phyloP scores from a whole-genome alignment of 2,888 invertebrate species.

The Periphyllus acericola region DNA sequence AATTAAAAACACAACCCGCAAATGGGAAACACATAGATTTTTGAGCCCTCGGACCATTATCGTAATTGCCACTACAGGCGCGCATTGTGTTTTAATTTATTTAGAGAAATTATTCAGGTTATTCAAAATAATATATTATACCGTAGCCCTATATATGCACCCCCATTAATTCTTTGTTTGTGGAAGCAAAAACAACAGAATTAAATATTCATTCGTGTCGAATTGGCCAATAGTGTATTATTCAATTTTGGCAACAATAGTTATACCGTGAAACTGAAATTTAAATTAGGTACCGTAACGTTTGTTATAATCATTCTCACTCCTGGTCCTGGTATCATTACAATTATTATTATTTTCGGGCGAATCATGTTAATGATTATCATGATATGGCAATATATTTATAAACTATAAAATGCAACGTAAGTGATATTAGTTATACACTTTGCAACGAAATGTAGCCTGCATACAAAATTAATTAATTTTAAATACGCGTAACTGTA shows the following conservation, averaged over 20 bases:
- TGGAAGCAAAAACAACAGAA: not conserved
- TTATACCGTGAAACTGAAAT: not conserved
- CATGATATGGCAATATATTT: not conserved
- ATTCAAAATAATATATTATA: not conserved
- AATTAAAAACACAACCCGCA: conserved; percentile 15
- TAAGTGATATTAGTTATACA: not conserved
- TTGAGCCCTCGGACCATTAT: conserved; percentile 17
- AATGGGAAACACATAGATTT: conserved; percentile 17
- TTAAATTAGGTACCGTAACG: not conserved
- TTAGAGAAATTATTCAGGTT: conserved; percentile 12
- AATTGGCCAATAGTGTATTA: not conserved
- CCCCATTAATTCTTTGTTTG: not conserved
- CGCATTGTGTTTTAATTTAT: not conserved
- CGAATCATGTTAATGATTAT: not conserved
- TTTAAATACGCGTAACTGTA: not conserved
- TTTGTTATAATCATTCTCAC: not conserved
- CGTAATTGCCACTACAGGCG: conserved; percentile 36
- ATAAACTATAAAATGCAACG: not conserved
- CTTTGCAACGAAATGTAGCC: not conserved
- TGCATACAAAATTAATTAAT: not conserved
- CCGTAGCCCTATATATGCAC: too few relatives aligned
- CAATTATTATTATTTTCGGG: not conserved
- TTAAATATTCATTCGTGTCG: not conserved
- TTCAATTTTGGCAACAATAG: not conserved
- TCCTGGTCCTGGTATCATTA: not conserved